These are phyloP conservation scores for Chaetogeoica ovagalla DNA, from an alignment of 2,888 invertebrate species.

Conservation along the genomic window DNA sequence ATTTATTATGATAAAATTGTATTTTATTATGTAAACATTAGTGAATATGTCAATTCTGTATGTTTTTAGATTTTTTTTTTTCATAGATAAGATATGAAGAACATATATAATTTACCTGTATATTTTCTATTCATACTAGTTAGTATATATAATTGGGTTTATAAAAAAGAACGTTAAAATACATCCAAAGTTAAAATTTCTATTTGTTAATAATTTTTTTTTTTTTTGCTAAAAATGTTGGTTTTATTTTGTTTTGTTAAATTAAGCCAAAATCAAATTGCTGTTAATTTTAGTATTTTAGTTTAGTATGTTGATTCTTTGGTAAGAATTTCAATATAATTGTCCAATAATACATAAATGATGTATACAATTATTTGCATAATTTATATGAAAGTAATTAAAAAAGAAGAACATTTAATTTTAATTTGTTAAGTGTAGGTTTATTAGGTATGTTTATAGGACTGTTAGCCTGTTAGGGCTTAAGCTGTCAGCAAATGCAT, in stretches of 20 bases:
- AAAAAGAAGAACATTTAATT: constrained; percentile 35
- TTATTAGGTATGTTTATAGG: constrained; percentile 44
- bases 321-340: constrained; percentile 31
- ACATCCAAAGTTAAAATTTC: background rate
- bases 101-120: background rate
- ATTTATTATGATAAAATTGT: background rate
- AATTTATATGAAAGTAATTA: constrained; percentile 30
- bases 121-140: background rate
- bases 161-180: background rate
- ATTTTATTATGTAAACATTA: background rate
- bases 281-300: background rate
- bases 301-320: background rate
- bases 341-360: background rate
- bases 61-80: constrained; percentile 21
- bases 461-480: constrained; percentile 51
- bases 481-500: constrained; percentile 50
- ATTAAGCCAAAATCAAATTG: background rate
- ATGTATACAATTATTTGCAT: constrained; percentile 12
- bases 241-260: constrained; percentile 15
- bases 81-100: background rate
- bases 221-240: constrained; percentile 17
- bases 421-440: constrained; percentile 47
- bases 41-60: background rate
- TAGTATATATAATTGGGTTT: background rate
- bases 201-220: background rate